Conservation (phyloP, 2,113 vertebrate species). For the Talpa occidentalis region DNA sequence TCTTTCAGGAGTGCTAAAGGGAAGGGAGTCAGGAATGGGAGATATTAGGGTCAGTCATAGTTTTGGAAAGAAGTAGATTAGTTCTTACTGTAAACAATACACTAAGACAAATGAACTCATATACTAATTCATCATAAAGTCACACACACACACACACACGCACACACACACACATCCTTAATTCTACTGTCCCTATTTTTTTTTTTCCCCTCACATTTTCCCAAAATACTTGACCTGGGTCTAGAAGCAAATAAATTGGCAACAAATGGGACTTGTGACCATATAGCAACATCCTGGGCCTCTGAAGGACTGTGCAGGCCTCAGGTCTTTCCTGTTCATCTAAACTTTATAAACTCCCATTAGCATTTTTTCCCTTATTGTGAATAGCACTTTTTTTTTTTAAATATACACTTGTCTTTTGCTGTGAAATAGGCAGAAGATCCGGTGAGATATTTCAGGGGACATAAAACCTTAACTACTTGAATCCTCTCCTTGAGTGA, state of each 20-base stretch:
- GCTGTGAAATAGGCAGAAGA: not conserved
- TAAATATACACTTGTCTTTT: not conserved
- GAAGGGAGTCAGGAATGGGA: not conserved
- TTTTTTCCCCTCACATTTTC: not conserved
- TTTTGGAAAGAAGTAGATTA: not conserved
- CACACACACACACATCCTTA: not conserved
- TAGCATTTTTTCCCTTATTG: not conserved
- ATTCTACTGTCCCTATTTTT: not conserved
- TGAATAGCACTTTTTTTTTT: not conserved
- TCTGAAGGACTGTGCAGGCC: not conserved
- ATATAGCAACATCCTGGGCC: not conserved
- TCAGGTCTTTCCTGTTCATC: not conserved
- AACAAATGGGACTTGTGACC: not conserved
- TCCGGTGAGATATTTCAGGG: not conserved
- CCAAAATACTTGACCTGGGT: not conserved
- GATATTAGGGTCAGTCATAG: not conserved
- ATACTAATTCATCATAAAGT: not conserved
- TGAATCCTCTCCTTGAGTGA: not conserved
- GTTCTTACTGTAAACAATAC: not conserved
- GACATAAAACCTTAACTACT: not conserved
- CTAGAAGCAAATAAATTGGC: not conserved
- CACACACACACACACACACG: not conserved
- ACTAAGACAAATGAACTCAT: not conserved
- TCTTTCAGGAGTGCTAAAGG: not conserved
- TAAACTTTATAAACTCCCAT: not conserved